These are phyloP conservation scores for Pilophorus perplexus DNA, from an alignment of 2,888 invertebrate species.

Conservation along the genomic window DNA sequence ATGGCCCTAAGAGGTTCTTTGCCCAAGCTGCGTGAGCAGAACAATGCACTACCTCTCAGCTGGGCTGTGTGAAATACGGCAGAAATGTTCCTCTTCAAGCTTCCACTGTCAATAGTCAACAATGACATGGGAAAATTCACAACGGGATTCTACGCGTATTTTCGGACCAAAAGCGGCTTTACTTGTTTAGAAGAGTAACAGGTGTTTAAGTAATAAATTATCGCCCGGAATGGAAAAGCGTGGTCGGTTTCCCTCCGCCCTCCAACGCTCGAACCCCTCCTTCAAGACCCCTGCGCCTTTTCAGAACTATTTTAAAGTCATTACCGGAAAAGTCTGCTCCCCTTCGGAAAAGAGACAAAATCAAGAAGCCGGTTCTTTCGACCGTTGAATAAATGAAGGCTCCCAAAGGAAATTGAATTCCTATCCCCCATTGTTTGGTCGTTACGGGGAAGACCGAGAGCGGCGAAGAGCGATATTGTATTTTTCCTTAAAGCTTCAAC, in stretches of 20 bases:
- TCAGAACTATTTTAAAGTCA: conserved; percentile 35
- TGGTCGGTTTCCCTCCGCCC: neutral
- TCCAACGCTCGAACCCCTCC: neutral
- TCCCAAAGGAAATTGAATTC: neutral
- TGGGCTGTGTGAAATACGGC: no score
- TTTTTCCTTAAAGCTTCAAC: neutral
- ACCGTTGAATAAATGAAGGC: conserved; percentile 15
- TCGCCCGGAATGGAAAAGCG: conserved; percentile 9
- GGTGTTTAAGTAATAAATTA: conserved; percentile 37
- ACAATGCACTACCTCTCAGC: no score
- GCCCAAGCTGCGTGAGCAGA: no score
- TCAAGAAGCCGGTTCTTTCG: no score
- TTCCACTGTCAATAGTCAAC: no score
- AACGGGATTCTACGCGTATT: no score
- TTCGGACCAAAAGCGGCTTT: conserved; percentile 6
- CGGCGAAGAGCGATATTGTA: neutral
- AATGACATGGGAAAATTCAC: no score
- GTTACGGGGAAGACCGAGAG: neutral
- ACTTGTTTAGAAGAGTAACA: conserved; percentile 30
- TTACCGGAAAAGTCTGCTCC: conserved; percentile 22
- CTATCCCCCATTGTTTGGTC: neutral
- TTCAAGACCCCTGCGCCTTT: conserved; percentile 3
- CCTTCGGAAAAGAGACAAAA: no score
- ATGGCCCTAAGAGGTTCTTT: no score
- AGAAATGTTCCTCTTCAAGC: no score